Conservation (phyloP, 2,797 vertebrate species). For the Gymnodraco acuticeps region DNA sequence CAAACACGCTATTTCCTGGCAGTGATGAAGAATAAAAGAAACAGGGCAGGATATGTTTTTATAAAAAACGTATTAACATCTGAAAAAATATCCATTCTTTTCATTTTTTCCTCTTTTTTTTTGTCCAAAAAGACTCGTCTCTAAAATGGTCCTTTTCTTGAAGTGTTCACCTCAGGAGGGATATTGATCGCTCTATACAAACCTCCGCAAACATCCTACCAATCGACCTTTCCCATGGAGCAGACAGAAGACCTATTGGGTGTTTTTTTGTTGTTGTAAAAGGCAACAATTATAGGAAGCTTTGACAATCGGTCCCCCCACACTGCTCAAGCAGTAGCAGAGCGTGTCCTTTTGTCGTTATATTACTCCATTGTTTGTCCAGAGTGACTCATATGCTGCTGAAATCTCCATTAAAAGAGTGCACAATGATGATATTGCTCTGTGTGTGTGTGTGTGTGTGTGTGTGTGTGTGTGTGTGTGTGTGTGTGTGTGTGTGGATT, state of each 20-base stretch:
- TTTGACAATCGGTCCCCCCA: constrained; percentile 55
- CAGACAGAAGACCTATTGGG: constrained; percentile 23
- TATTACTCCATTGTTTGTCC: constrained; percentile 62
- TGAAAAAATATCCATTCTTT: neutral
- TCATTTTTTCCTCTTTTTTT: neutral
- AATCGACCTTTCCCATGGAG: constrained; percentile 58
- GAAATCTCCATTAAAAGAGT: constrained; percentile 49
- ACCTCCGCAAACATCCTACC: constrained; percentile 32
- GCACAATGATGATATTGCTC: constrained; percentile 22
- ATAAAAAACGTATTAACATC: constrained; percentile 6
- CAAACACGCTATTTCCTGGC: too few species aligned
- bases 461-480: constrained; percentile 6
- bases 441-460: constrained; percentile 11
- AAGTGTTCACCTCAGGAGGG: constrained; percentile 39
- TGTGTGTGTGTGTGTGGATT: constrained; percentile 26
- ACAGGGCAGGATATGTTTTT: neutral
- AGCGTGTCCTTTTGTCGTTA: constrained; percentile 59
- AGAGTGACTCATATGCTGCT: constrained; percentile 56
- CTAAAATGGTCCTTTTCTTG: constrained; percentile 17
- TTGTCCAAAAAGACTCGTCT: constrained; percentile 5
- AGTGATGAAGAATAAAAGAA: neutral
- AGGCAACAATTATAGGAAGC: constrained; percentile 38
- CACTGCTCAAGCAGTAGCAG: constrained; percentile 21
- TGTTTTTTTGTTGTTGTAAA: constrained; percentile 1
- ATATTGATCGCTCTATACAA: constrained; percentile 43